A percentile compares a stretch with the other conserved stretches of the same genome.
These are phyloP conservation scores for Potamarius usumacintae DNA, from an alignment of 2,113 vertebrate species.

Conservation along the genomic window DNA sequence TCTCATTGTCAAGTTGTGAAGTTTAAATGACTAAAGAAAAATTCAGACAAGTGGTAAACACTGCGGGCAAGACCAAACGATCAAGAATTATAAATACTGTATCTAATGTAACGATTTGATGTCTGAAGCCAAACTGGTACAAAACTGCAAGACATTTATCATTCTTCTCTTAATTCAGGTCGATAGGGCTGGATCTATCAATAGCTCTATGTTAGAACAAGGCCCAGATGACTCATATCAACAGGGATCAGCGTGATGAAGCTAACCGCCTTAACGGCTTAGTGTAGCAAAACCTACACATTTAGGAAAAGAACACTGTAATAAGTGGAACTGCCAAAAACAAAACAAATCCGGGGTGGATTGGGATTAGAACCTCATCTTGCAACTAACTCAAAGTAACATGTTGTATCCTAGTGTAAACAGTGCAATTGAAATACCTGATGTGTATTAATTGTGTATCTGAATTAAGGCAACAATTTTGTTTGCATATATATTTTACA, in stretches of 20 bases:
- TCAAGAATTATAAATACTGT: slow-evolving; percentile 16
- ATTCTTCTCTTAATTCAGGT: background rate
- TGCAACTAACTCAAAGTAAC: background rate
- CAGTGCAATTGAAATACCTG: background rate
- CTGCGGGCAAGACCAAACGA: background rate
- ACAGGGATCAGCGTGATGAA: slow-evolving; percentile 43
- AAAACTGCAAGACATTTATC: slow-evolving; percentile 2
- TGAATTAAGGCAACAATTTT: background rate
- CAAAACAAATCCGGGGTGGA: slow-evolving; percentile 38
- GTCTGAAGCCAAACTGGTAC: slow-evolving; percentile 17
- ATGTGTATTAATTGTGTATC: background rate
- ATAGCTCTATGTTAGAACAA: slow-evolving; percentile 62
- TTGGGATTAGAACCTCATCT: slow-evolving; percentile 43
- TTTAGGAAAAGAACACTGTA: slow-evolving; percentile 10
- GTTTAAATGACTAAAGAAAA: slow-evolving; percentile 2
- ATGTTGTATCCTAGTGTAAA: background rate
- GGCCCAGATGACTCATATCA: slow-evolving; percentile 62
- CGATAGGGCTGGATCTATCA: background rate
- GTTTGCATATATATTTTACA: background rate
- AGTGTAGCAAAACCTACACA: slow-evolving; percentile 16
- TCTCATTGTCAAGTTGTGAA: background rate
- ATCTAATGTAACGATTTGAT: background rate
- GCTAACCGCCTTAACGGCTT: slow-evolving; percentile 26
- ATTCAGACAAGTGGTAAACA: slow-evolving; percentile 7
- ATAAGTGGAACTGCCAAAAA: slow-evolving; percentile 12